These are phyloP conservation scores for Clarias magur DNA, from an alignment of 2,113 vertebrate species.

Conservation along the genomic window DNA sequence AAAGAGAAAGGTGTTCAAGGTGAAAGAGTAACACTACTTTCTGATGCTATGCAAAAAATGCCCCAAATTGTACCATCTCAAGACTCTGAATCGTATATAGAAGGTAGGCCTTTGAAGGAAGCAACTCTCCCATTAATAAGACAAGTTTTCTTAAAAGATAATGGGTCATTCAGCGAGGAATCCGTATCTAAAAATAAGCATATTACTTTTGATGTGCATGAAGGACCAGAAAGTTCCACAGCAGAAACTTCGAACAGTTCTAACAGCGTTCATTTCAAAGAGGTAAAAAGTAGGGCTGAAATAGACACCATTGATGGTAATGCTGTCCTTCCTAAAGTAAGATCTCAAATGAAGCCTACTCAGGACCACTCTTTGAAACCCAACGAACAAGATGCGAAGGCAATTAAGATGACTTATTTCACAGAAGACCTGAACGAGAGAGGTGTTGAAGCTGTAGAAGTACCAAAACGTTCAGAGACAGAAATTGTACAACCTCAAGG, in stretches of 20 bases:
- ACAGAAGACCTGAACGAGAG: not conserved
- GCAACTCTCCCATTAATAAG: no score
- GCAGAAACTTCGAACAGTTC: not conserved
- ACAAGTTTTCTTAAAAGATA: no score
- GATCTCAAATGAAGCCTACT: not conserved
- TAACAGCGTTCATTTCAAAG: not conserved
- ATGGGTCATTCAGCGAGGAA: not conserved
- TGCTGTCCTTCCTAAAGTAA: not conserved
- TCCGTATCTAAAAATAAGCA: no score
- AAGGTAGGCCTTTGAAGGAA: not conserved
- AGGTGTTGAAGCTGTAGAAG: not conserved
- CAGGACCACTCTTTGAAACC: not conserved
- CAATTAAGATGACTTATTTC: slow-evolving; percentile 2
- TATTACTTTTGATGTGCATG: no score
- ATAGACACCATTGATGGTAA: not conserved
- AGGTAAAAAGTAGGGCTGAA: not conserved
- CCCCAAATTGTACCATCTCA: no score
- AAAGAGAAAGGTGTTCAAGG: not conserved
- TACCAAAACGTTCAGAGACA: not conserved
- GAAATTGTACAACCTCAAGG: no score
- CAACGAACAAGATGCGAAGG: not conserved
- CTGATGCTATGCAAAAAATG: no score
- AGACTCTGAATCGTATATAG: no score
- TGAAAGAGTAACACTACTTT: not conserved
- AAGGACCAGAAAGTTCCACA: not conserved